Evolutionary conservation across 92 coral and sea anemone species (phyloP), one percentile per base, ranked within the genome.

Genomic region (Scolanthus callimorphus): DNA sequence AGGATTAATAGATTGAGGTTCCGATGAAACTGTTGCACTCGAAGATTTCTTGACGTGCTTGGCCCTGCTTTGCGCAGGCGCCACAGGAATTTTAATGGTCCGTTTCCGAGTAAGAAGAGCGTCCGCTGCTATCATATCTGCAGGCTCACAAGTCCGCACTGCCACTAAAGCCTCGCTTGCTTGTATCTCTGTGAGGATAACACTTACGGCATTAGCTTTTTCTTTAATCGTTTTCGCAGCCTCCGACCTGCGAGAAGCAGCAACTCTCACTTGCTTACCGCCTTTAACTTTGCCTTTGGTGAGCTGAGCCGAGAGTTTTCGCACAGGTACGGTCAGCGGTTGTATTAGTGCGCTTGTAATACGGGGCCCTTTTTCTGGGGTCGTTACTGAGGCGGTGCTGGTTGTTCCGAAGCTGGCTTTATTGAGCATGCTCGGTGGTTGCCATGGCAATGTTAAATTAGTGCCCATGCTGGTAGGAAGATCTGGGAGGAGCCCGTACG

Each of bases 171-270:
- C 96, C 56, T 78, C 81, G 4, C 60, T 68, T 23, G 90, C 79
- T 13, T 67, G 59, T 0, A 83, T 74, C 25, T 77, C 69, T 1
- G 86, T 73, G 49, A 68, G 34, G 20, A 78, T 76, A 27, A 78
- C 65, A 37, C 81, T 80, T 3, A 78, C 84, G 37, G 81, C 75
- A 25, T 71, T 77, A 23, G 81, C 82, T 31, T 75, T 81, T n/a
- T 56, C 57, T 71, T 70, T 49, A 13, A 78, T 62, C 38, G 79
- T 73, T 23, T 84, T 88, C 3, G 96, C 96, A 24, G 96, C 90
- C 60, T 88, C 96, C 17, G 96, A 83, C 41, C 90, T 69, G 31
- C 90, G 51, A 8, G 90, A 74, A 17, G 85, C 83, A 1, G 91
- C 51, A 13, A 88, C 96, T 49, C 81, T 37, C 64, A 57, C 58